A percentile compares a stretch with the other conserved stretches of the same genome.
Conservation (phyloP, 2,888 invertebrate species). For the Oligia strigilis region DNA sequence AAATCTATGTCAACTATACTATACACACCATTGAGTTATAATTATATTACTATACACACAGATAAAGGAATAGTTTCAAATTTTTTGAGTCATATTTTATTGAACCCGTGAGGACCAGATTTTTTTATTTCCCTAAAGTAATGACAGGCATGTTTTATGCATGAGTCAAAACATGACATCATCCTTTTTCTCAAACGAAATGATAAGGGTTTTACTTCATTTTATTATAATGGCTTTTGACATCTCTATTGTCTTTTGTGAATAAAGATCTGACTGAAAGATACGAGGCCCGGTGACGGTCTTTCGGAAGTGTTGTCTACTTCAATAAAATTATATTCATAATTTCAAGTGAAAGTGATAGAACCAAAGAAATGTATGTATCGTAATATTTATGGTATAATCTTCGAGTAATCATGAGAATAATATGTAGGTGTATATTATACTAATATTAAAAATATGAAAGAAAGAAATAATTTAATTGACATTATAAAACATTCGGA, state of each 20-base stretch:
- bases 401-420: background rate
- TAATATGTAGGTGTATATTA: background rate
- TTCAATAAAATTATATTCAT: background rate
- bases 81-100: background rate
- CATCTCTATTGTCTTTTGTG: background rate
- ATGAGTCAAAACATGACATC: constrained; percentile 3
- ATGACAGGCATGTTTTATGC: constrained; percentile 15
- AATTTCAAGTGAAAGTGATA: background rate
- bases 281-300: background rate
- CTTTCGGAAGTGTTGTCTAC: constrained; percentile 1
- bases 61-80: background rate
- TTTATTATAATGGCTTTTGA: background rate
- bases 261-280: background rate
- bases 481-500: background rate
- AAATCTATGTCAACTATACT: too few species aligned
- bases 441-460: too few species aligned
- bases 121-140: constrained; percentile 20
- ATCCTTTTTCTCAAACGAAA: background rate
- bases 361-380: background rate
- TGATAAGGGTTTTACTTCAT: constrained; percentile 12
- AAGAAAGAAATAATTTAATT: background rate
- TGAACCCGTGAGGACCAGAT: background rate
- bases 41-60: background rate
- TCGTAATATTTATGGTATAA: background rate
- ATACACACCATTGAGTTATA: too few species aligned